phyloP scores from a whole-genome alignment of 2,113 vertebrate species.

The Phrynosoma platyrhinos region DNA sequence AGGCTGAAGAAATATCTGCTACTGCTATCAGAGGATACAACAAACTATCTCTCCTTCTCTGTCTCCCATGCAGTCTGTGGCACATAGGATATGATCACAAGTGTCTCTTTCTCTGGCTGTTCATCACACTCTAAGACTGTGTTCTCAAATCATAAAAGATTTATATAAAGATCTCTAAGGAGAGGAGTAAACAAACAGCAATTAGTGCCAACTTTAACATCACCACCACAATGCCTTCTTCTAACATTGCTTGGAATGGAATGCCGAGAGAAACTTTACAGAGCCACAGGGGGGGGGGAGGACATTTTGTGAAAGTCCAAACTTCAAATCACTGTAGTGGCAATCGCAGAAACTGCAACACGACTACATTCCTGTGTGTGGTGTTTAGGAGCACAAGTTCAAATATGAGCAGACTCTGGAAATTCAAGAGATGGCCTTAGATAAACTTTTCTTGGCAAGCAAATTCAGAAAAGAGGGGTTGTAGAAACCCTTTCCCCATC shows the following conservation, averaged over 20 bases:
- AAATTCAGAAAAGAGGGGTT: not conserved
- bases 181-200: constrained; percentile 60
- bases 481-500: not conserved
- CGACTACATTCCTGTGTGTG: not conserved
- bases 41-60: not conserved
- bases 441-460: not conserved
- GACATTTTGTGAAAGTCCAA: not conserved
- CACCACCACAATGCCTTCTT: constrained; percentile 21
- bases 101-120: constrained; percentile 57
- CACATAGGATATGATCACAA: constrained; percentile 41
- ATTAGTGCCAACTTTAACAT: constrained; percentile 58
- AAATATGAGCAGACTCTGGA: rapidly evolving
- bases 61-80: constrained; percentile 55
- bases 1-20: constrained; percentile 34
- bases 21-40: constrained; percentile 39
- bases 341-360: no score
- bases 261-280: not conserved
- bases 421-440: not conserved
- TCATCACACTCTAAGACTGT: constrained; percentile 52
- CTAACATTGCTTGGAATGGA: not conserved
- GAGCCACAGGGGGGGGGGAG: not conserved
- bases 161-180: constrained; percentile 54
- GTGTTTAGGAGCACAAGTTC: not conserved
- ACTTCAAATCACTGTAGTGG: not conserved
- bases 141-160: constrained; percentile 63